These are phyloP conservation scores for Nemurella pictetii DNA, from an alignment of 2,888 invertebrate genomes.

Conservation along the genomic window DNA sequence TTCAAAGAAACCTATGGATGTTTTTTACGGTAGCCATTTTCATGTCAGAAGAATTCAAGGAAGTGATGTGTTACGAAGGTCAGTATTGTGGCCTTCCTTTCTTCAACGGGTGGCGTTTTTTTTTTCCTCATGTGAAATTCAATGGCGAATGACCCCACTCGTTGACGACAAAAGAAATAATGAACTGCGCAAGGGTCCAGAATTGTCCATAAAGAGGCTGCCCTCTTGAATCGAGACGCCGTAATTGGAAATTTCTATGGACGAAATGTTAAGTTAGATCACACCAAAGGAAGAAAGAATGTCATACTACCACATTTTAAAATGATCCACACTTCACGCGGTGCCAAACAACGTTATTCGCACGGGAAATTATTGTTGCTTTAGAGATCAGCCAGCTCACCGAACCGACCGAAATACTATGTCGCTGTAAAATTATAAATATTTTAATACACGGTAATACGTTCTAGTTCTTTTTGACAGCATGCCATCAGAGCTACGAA, in stretches of 20 bases:
- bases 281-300: neutral
- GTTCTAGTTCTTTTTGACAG: neutral
- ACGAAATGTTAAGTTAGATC: neutral
- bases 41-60: constrained; percentile 18
- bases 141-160: constrained; percentile 26
- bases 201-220: constrained; percentile 21
- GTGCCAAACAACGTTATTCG: neutral
- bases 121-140: neutral
- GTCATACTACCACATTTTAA: neutral
- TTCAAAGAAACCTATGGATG: neutral
- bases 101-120: neutral
- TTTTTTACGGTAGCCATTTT: constrained; percentile 18
- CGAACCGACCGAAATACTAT: too few species aligned
- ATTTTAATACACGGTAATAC: too few species aligned
- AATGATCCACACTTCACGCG: neutral
- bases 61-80: constrained; percentile 32
- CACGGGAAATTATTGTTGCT: neutral
- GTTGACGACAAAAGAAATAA: constrained; percentile 32
- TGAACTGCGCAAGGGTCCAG: constrained; percentile 31
- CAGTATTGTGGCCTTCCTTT: constrained; percentile 2
- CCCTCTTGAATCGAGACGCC: constrained; percentile 7
- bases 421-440: too few species aligned
- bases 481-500: neutral
- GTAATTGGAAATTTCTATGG: constrained; percentile 32
- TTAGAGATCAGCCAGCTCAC: too few species aligned